Base-by-base conservation (phyloP, 2,797 vertebrate species). In the Rhynchotus rufescens region DNA sequence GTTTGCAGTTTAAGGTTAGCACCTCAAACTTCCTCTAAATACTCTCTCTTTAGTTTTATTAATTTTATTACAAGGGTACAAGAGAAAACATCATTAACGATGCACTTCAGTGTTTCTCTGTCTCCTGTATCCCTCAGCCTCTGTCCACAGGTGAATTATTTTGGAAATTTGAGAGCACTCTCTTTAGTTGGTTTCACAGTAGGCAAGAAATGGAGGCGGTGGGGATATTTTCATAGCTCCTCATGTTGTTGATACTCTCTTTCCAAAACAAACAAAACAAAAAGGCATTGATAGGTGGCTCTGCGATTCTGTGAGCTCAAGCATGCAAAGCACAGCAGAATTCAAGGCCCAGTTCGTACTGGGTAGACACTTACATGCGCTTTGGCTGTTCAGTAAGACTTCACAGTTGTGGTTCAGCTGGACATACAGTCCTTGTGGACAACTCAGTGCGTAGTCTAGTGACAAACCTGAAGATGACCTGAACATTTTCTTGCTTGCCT, bases 1-100 rank as follows among this genome's bases (percentile, higher is more conserved):
- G 32, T 57, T 80, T 82, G 9, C 12, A 5, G 23, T 69, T 92
- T 49, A 54, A 61, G 0, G 0, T 79, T 72, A 84, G 47, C 40
- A 7, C 69, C 49, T 84, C 78, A 54, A 93, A 68, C 69, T 76
- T 84, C 26, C 26, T 80, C 52, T 60, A 52, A 80, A 25, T 15
- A 62, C 4, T 2, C 0, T 36, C 6, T 60, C 80, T 59, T 77
- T 59, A 12, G 7, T 34, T 77, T 25, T 77, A 23, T 60, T 89
- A 36, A 25, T 81, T 76, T 85, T 84, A n/a, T 85, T 89, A 30
- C 7, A 38, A 36, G 16, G 57, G 44, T 17, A 26, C 36, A 77
- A 64, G 47, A 61, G 79, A 69, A 93, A 12, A 0, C 26, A 22
- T 72, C 13, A 4, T 38, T 59, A 85, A 60, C 32, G 67, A 57